Conservation (phyloP, 2,797 vertebrate species). For the Crocodylus rhombifer region DNA sequence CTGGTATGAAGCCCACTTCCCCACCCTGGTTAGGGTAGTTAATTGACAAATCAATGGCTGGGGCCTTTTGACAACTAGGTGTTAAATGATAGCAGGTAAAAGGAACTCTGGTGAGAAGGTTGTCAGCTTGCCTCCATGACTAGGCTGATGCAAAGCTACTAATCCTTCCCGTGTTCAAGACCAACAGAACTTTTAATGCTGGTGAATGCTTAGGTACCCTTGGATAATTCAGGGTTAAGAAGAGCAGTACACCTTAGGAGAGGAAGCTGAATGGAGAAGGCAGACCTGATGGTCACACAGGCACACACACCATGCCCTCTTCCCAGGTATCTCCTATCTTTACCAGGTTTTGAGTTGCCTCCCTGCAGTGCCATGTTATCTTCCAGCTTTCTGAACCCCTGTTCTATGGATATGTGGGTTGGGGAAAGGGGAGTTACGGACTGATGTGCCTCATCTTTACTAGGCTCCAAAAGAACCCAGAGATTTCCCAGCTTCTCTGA, state of each 20-base stretch:
- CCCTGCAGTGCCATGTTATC: neutral
- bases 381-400: neutral
- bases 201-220: neutral
- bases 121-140: neutral
- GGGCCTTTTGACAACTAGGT: neutral
- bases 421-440: neutral
- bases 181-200: neutral
- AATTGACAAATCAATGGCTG: neutral
- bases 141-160: neutral
- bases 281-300: conserved; percentile 12
- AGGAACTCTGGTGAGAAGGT: neutral
- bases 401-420: neutral
- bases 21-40: neutral
- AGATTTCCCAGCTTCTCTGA: conserved; percentile 46
- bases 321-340: neutral
- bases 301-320: neutral
- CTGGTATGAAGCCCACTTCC: neutral
- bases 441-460: neutral
- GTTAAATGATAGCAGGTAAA: neutral
- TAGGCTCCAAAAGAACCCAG: conserved; percentile 26
- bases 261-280: conserved; percentile 22
- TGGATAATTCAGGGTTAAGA: neutral
- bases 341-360: neutral
- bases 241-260: conserved; percentile 1
- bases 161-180: neutral